phyloP scores from a whole-genome alignment of 2,888 invertebrate genomes.

The Caenorhabditis macrosperma region DNA sequence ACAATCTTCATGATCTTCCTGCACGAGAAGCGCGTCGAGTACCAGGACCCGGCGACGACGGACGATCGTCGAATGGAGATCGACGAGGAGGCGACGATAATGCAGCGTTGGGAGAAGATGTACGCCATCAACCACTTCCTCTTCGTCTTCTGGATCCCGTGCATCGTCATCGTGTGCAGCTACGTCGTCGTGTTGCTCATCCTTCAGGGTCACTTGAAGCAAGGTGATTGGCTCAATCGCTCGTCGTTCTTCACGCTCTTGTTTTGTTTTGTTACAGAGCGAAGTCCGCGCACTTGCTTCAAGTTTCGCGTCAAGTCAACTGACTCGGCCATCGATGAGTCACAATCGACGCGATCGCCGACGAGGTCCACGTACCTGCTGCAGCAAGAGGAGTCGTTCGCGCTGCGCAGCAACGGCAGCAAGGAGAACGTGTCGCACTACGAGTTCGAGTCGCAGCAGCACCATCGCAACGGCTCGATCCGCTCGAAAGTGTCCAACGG shows the following conservation, averaged over 20 bases:
- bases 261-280: slow-evolving; percentile 6
- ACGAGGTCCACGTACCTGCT: slow-evolving; percentile 49
- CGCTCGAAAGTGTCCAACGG: slow-evolving; percentile 13
- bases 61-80: slow-evolving; percentile 45
- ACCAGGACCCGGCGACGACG: slow-evolving; percentile 26
- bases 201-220: slow-evolving; percentile 63
- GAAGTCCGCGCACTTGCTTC: slow-evolving; percentile 25
- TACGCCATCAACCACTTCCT: slow-evolving; percentile 74
- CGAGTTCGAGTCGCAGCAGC: slow-evolving; percentile 22
- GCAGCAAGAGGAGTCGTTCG: slow-evolving; percentile 44
- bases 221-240: slow-evolving; percentile 31
- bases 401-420: slow-evolving; percentile 22
- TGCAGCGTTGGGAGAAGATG: slow-evolving; percentile 64
- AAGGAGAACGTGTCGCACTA: slow-evolving; percentile 22
- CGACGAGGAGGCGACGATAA: slow-evolving; percentile 36
- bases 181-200: slow-evolving; percentile 71
- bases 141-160: slow-evolving; percentile 77
- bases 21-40: slow-evolving; percentile 52
- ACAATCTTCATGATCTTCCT: slow-evolving; percentile 59
- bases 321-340: slow-evolving; percentile 28
- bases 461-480: slow-evolving; percentile 32
- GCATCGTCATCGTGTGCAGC: slow-evolving; percentile 69
- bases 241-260: background rate
- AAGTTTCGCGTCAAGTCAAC: slow-evolving; percentile 51
- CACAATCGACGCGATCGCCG: slow-evolving; percentile 27